A percentile compares a stretch with the other conserved stretches of the same genome.
Conservation (phyloP, 2,797 vertebrate species). For the Coilia nasus region DNA sequence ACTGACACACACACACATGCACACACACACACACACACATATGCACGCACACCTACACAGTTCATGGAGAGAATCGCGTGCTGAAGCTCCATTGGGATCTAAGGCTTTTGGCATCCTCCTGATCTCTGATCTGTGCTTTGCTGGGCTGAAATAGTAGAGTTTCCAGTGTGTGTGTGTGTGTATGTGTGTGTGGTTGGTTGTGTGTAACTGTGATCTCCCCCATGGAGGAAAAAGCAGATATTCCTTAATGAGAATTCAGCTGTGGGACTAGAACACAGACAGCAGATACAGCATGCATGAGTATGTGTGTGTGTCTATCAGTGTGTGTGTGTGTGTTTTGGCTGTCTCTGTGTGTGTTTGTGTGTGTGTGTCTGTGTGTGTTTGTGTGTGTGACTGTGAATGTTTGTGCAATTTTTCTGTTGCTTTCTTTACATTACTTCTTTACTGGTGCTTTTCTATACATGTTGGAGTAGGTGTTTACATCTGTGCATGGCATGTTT, state of each 20-base stretch:
- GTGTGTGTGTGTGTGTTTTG: neutral
- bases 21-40: neutral
- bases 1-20: neutral
- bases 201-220: constrained; percentile 5
- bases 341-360: neutral
- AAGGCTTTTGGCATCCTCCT: neutral
- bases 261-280: neutral
- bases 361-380: no score
- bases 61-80: neutral
- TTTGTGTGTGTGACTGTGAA: no score
- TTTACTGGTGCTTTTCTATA: no score
- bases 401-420: no score
- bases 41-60: neutral
- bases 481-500: no score
- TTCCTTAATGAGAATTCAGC: neutral
- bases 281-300: neutral
- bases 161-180: neutral
- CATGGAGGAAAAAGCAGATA: constrained; percentile 15
- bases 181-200: no score
- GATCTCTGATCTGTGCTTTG: neutral
- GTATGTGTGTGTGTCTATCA: neutral
- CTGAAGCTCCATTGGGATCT: constrained; percentile 1
- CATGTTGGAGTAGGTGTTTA: no score
- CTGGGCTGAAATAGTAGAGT: neutral
- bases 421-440: no score